Conservation (phyloP, 2,888 invertebrate genomes). For the Diachrysia chrysitis region DNA sequence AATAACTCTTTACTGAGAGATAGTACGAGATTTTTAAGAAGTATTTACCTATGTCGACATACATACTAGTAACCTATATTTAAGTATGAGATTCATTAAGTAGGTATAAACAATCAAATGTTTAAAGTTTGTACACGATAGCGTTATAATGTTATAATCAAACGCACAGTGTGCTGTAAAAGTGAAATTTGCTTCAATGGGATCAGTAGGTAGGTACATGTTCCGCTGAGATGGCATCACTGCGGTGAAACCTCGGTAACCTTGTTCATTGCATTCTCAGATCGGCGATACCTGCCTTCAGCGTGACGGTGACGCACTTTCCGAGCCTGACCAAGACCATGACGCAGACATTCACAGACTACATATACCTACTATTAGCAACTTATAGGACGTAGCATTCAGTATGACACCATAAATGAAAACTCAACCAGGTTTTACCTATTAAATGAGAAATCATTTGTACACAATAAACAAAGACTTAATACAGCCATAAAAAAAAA, state of each 20-base stretch:
- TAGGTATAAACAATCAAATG: too few species aligned
- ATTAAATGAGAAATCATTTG: conserved; percentile 30
- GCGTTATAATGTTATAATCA: not conserved
- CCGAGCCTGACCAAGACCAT: conserved; percentile 44
- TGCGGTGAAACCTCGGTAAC: conserved; percentile 49
- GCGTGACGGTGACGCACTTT: conserved; percentile 43
- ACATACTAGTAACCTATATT: too few species aligned
- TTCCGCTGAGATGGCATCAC: conserved; percentile 25
- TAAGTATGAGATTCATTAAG: not conserved
- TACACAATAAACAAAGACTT: conserved; percentile 8
- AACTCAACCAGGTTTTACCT: conserved; percentile 34
- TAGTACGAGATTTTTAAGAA: not conserved
- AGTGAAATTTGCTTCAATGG: conserved; percentile 33
- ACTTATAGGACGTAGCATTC: conserved; percentile 38
- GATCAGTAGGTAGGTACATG: conserved; percentile 29
- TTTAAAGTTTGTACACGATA: too few species aligned
- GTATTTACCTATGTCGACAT: not conserved
- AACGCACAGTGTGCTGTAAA: conserved; percentile 18
- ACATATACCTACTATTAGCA: conserved; percentile 5
- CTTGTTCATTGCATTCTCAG: conserved; percentile 54
- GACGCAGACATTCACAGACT: conserved; percentile 39
- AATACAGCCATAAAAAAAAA: not conserved
- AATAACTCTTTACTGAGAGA: not conserved
- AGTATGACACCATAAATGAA: conserved; percentile 47
- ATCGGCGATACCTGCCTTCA: conserved; percentile 39